These are phyloP conservation scores for Limulus polyphemus DNA, from an alignment of 2,888 invertebrate species.

Conservation along the genomic window DNA sequence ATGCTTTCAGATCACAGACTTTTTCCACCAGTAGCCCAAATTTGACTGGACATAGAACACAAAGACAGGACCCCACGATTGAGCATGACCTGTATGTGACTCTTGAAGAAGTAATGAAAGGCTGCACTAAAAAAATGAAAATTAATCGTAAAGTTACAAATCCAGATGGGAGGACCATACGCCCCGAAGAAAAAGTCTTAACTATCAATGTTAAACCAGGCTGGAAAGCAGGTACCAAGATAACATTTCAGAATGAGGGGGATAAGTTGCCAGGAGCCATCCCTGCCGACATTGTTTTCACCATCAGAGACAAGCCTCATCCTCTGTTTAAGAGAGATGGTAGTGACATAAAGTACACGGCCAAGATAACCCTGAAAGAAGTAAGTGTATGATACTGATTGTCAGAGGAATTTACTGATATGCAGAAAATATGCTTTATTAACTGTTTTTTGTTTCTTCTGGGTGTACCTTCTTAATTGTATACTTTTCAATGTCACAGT, in stretches of 20 bases:
- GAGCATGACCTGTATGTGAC: conserved; percentile 86
- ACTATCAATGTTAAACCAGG: conserved; percentile 82
- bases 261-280: conserved; percentile 86
- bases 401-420: no score
- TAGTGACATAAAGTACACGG: conserved; percentile 76
- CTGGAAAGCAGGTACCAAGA: conserved; percentile 96
- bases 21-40: conserved; percentile 27
- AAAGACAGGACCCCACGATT: conserved; percentile 67
- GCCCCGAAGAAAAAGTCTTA: conserved; percentile 79
- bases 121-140: conserved; percentile 97
- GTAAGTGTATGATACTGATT: no score
- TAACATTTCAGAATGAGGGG: conserved; percentile 92
- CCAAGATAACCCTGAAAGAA: conserved; percentile 73
- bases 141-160: conserved; percentile 63
- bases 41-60: conserved; percentile 19
- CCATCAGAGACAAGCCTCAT: conserved; percentile 89
- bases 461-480: no score
- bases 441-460: no score
- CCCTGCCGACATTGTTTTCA: conserved; percentile 92
- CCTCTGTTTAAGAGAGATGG: conserved; percentile 79
- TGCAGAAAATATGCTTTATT: no score
- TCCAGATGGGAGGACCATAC: conserved; percentile 60
- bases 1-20: conserved; percentile 29
- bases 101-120: conserved; percentile 82
- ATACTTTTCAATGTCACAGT: no score